Conservation (phyloP, 2,797 vertebrate genomes). For the Periophthalmus magnuspinnatus region DNA sequence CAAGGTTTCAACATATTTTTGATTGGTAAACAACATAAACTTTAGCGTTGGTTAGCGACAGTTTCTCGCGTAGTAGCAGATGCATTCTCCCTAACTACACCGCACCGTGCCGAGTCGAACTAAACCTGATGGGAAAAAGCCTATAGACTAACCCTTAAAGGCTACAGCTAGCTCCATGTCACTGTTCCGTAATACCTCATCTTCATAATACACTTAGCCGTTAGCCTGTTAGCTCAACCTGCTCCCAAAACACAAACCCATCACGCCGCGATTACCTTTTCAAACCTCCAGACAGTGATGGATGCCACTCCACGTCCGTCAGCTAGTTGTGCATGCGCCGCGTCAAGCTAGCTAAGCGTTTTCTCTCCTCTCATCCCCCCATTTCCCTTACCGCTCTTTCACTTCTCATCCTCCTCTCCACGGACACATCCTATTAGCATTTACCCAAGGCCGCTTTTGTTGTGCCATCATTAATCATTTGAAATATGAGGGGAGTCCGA, state of each 20-base stretch:
- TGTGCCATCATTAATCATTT: conserved; percentile 78
- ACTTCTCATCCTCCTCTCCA: conserved; percentile 67
- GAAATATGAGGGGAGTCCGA: conserved; percentile 69
- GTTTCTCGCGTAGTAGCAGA: too few relatives aligned
- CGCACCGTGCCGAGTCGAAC: too few relatives aligned
- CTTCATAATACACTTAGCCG: conserved; percentile 46
- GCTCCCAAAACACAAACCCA: conserved; percentile 52
- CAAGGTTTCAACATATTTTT: too few relatives aligned
- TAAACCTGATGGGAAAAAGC: too few relatives aligned
- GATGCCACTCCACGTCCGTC: conserved; percentile 67
- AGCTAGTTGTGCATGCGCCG: conserved; percentile 68
- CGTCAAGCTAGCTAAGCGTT: conserved; percentile 50
- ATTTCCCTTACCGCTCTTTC: conserved; percentile 39
- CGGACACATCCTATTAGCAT: conserved; percentile 77
- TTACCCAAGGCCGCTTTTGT: conserved; percentile 75
- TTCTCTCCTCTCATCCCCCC: conserved; percentile 60
- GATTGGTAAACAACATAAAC: too few relatives aligned
- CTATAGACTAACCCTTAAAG: too few relatives aligned
- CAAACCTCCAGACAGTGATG: conserved; percentile 70
- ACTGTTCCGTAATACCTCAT: conserved; percentile 16
- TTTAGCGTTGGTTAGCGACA: too few relatives aligned
- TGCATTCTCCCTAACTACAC: too few relatives aligned
- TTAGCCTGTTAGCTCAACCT: conserved; percentile 44
- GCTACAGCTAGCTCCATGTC: too few relatives aligned
- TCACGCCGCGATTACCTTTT: conserved; percentile 56